Evolutionary conservation across 2,888 invertebrate genomes (phyloP).

Genomic region (Choreutis nemorana): DNA sequence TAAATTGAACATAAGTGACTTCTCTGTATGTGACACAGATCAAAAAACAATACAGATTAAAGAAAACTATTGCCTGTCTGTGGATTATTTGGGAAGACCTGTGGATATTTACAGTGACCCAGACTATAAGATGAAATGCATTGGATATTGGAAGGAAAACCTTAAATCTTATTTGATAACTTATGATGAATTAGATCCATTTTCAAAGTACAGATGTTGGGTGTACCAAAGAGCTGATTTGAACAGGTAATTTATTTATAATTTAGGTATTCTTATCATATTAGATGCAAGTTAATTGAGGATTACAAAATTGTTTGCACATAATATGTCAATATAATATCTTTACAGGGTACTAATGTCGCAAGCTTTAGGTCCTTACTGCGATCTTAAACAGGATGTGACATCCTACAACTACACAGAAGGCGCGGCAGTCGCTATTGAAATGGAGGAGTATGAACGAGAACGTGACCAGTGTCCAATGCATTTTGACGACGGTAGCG

Average conservation of each 20-base stretch:
- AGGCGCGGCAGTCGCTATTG: conserved; percentile 91
- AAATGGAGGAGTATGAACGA: conserved; percentile 91
- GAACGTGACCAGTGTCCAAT: conserved; percentile 97
- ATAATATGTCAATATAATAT: too few relatives aligned
- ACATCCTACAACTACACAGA: conserved; percentile 87
- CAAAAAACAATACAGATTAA: conserved; percentile 95
- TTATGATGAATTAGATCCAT: conserved; percentile 94
- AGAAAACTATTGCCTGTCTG: conserved; percentile 95
- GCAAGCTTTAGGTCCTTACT: conserved; percentile 90
- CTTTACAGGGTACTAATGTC: conserved; percentile 68
- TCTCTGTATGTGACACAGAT: conserved; percentile 94
- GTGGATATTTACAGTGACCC: conserved; percentile 96
- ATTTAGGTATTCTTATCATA: not conserved
- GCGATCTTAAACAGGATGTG: conserved; percentile 89
- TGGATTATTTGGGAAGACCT: conserved; percentile 93
- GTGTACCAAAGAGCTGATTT: conserved; percentile 96
- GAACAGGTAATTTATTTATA: conserved; percentile 84
- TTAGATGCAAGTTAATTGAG: not conserved
- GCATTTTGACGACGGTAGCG: conserved; percentile 93
- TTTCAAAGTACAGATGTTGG: conserved; percentile 97
- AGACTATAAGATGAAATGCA: conserved; percentile 96
- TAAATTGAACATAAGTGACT: conserved; percentile 92
- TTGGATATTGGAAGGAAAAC: conserved; percentile 98
- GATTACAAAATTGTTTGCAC: too few relatives aligned
- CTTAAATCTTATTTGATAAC: conserved; percentile 95